phyloP scores from a whole-genome alignment of 2,113 vertebrate species.

The Lota lota region DNA sequence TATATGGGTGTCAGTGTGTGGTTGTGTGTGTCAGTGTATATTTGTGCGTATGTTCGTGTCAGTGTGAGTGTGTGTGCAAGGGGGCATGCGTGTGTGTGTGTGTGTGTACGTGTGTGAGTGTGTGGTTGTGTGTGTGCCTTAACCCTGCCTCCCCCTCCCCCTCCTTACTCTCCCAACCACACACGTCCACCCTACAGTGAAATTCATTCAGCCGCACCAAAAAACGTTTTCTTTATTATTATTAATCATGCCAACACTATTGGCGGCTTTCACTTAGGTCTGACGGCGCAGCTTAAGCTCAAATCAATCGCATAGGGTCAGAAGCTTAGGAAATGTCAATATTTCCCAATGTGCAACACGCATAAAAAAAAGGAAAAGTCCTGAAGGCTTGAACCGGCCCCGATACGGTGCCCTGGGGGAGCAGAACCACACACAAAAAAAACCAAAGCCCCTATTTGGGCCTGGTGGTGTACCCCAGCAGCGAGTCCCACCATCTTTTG shows the following conservation, averaged over 20 bases:
- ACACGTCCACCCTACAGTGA: conserved; percentile 44
- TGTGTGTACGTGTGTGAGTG: neutral
- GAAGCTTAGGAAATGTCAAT: conserved; percentile 64
- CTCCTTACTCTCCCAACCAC: conserved; percentile 38
- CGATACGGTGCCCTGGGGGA: conserved; percentile 56
- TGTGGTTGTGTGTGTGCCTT: neutral
- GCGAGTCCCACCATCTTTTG: too few species aligned
- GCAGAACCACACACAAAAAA: conserved; percentile 50
- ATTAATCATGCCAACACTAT: conserved; percentile 83
- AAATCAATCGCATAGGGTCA: conserved; percentile 74
- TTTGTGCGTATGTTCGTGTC: conserved; percentile 4
- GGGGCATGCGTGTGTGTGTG: neutral
- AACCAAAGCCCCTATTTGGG: conserved; percentile 43
- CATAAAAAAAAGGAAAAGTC: conserved; percentile 20
- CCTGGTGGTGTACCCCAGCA: too few species aligned
- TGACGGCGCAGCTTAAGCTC: conserved; percentile 72
- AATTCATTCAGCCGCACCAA: conserved; percentile 75
- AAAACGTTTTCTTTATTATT: conserved; percentile 83
- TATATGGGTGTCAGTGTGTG: neutral
- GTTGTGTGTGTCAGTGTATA: neutral
- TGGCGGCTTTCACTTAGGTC: conserved; percentile 56
- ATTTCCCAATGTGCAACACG: conserved; percentile 76
- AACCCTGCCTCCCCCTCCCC: conserved; percentile 10
- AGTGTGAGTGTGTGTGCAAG: conserved; percentile 2
- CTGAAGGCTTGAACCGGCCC: conserved; percentile 38